Percentiles rank a stretch among this genome's conserved stretches.
Evolutionary conservation across 2,797 vertebrate species (phyloP).

Genomic region (Oceanodroma leucorhoa): DNA sequence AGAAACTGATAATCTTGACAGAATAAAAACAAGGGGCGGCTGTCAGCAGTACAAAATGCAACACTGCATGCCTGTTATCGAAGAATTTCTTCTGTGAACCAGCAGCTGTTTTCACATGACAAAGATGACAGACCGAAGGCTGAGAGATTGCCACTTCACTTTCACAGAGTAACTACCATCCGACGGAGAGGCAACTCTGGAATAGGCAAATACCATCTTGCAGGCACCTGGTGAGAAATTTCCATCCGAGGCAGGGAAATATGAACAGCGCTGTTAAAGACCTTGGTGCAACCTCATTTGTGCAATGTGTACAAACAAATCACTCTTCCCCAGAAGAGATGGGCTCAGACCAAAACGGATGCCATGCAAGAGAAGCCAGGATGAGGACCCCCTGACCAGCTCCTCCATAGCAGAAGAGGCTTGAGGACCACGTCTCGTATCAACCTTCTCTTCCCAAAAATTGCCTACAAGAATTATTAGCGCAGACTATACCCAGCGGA

Average conservation of each 20-base stretch:
- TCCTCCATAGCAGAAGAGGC: not conserved
- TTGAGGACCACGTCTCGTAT: not conserved
- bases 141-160: no score
- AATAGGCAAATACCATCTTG: rapidly evolving
- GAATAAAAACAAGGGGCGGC: not conserved
- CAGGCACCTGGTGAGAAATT: not conserved
- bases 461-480: not conserved
- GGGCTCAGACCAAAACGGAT: not conserved
- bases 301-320: rapidly evolving
- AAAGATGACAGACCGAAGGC: not conserved
- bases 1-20: not conserved
- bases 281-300: not conserved
- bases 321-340: not conserved
- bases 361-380: not conserved
- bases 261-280: rapidly evolving
- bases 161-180: rapidly evolving
- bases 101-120: not conserved
- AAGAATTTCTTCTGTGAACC: not conserved
- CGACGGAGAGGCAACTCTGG: not conserved
- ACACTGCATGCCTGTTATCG: rapidly evolving
- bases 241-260: not conserved
- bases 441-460: not conserved
- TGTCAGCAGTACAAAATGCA: not conserved
- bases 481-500: not conserved
- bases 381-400: not conserved